Conservation (phyloP, 2,797 vertebrate species). For the Amblyraja radiata region DNA sequence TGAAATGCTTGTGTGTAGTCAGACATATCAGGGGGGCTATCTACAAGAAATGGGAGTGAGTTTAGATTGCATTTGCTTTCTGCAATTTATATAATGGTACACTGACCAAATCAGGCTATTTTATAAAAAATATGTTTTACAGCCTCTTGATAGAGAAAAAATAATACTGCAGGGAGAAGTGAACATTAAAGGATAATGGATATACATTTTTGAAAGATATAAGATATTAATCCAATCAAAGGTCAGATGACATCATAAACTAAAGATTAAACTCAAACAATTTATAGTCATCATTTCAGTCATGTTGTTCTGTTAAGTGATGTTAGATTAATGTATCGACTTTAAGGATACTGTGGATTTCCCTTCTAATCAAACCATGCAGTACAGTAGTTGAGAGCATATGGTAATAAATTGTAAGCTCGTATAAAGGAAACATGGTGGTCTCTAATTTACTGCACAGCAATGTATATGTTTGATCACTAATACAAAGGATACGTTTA, state of each 20-base stretch:
- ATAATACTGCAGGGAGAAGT: neutral
- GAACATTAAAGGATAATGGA: conserved; percentile 10
- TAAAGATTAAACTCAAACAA: neutral
- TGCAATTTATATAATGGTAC: neutral
- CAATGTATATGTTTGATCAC: too few relatives aligned
- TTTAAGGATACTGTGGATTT: too few relatives aligned
- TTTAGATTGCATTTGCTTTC: neutral
- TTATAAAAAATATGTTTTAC: neutral
- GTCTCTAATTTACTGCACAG: too few relatives aligned
- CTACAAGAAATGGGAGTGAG: neutral
- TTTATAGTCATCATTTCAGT: neutral
- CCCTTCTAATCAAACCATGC: too few relatives aligned
- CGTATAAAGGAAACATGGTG: too few relatives aligned
- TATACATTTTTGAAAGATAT: neutral
- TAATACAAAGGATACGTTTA: too few relatives aligned
- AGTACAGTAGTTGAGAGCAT: too few relatives aligned
- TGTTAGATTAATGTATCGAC: too few relatives aligned
- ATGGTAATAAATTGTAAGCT: too few relatives aligned
- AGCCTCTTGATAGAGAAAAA: neutral
- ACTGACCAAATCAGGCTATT: neutral
- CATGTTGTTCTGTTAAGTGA: too few relatives aligned
- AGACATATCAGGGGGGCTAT: neutral
- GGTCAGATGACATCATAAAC: neutral
- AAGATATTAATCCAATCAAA: conserved; percentile 5
- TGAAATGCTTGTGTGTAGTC: neutral